Evolutionary conservation across 2,888 invertebrate genomes (phyloP).

Genomic region (Timema cristinae): DNA sequence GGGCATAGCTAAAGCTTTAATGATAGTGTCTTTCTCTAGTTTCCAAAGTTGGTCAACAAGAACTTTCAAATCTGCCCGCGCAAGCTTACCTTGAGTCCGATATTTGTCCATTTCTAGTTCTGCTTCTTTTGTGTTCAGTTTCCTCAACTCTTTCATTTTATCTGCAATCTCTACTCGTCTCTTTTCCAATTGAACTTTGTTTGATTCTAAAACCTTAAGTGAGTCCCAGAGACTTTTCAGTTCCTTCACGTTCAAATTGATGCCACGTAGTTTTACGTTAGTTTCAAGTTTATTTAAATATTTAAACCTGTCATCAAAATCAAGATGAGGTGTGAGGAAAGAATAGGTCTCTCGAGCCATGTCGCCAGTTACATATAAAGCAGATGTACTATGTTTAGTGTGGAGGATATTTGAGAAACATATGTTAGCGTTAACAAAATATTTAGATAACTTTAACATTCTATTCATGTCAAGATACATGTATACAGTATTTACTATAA

Average conservation of each 20-base stretch:
- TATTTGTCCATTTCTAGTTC: slow-evolving; percentile 50
- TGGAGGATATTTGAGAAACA: too few species aligned
- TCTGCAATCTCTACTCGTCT: slow-evolving; percentile 50
- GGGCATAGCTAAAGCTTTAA: slow-evolving; percentile 63
- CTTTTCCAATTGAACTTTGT: slow-evolving; percentile 51
- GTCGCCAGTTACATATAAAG: slow-evolving; percentile 63
- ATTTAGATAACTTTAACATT: too few species aligned
- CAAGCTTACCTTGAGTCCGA: slow-evolving; percentile 49
- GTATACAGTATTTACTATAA: too few species aligned
- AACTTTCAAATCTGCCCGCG: slow-evolving; percentile 61
- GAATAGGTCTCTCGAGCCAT: slow-evolving; percentile 65
- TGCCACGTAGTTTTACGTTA: slow-evolving; percentile 54
- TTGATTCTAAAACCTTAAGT: slow-evolving; percentile 53
- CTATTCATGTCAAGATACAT: too few species aligned
- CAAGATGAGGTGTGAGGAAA: slow-evolving; percentile 63
- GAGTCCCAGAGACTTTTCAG: slow-evolving; percentile 58
- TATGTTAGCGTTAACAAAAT: too few species aligned
- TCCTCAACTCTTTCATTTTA: slow-evolving; percentile 45
- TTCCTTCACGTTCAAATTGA: slow-evolving; percentile 52
- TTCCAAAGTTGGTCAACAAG: slow-evolving; percentile 62
- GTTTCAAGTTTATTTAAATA: slow-evolving; percentile 50
- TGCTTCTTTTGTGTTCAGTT: slow-evolving; percentile 41
- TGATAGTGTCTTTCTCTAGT: slow-evolving; percentile 66
- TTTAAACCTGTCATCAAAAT: slow-evolving; percentile 56
- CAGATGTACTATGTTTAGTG: slow-evolving; percentile 44